Conservation (phyloP, 2,888 invertebrate genomes). For the Phengaris alcon region DNA sequence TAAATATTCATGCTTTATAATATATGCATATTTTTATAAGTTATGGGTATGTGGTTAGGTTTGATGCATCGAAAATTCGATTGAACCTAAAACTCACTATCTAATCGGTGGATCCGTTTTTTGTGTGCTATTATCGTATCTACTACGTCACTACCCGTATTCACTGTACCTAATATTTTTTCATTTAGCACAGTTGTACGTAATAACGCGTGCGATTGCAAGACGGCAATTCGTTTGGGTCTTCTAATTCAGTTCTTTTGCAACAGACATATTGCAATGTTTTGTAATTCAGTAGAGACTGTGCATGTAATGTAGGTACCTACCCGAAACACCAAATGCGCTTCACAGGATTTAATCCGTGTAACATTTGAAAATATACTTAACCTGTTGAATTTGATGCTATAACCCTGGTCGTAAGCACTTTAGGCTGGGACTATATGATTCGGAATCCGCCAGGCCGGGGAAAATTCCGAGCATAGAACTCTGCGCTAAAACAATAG, state of each 20-base stretch:
- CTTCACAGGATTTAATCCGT: background rate
- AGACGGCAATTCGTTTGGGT: background rate
- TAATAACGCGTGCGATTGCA: background rate
- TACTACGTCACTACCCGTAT: background rate
- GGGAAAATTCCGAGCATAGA: too few species aligned
- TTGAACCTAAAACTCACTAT: background rate
- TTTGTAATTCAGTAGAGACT: background rate
- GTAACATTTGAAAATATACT: too few species aligned
- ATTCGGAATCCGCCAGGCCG: too few species aligned
- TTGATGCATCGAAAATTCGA: background rate
- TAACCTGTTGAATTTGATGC: too few species aligned
- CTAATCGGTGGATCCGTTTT: background rate
- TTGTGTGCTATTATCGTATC: background rate
- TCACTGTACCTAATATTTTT: conserved; percentile 9
- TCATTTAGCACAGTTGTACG: background rate
- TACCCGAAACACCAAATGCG: background rate
- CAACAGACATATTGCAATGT: background rate
- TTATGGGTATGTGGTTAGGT: background rate
- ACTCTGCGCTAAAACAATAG: too few species aligned
- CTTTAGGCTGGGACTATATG: too few species aligned
- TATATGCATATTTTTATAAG: background rate
- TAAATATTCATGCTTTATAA: too few species aligned
- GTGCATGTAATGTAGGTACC: too few species aligned
- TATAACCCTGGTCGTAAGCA: too few species aligned
- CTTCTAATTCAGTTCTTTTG: conserved; percentile 8